Percentiles rank a stretch among this genome's conserved stretches.
phyloP scores from a whole-genome alignment of 2,888 invertebrate species.

The Malthinus seriepunctatus region DNA sequence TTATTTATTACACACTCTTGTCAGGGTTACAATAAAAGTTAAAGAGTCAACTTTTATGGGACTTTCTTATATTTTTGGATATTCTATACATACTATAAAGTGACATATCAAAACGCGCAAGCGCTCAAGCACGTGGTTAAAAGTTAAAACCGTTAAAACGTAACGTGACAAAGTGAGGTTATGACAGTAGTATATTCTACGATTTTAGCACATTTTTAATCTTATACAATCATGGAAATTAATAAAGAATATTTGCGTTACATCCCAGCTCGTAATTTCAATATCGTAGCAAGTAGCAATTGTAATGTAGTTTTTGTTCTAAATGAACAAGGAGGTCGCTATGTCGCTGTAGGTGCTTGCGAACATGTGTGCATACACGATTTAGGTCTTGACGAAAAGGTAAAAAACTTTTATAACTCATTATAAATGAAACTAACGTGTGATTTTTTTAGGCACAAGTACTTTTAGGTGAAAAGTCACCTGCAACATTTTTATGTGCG shows the following conservation, averaged over 20 bases:
- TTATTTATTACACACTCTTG: too few relatives aligned
- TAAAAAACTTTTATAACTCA: constrained; percentile 44
- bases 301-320: constrained; percentile 80
- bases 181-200: too few relatives aligned
- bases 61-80: too few relatives aligned
- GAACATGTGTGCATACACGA: constrained; percentile 96
- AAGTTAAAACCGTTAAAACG: too few relatives aligned
- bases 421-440: background rate
- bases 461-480: constrained; percentile 77
- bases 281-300: constrained; percentile 79
- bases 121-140: too few relatives aligned
- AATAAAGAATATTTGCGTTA: constrained; percentile 95
- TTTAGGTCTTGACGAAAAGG: constrained; percentile 81
- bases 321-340: constrained; percentile 78
- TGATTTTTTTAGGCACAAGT: constrained; percentile 68
- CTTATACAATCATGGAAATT: constrained; percentile 71
- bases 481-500: constrained; percentile 75
- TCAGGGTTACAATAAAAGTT: too few relatives aligned
- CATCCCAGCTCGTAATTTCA: constrained; percentile 80
- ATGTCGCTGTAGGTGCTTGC: constrained; percentile 88
- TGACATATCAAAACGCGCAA: too few relatives aligned
- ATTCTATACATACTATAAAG: too few relatives aligned
- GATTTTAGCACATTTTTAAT: too few relatives aligned
- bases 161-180: too few relatives aligned
- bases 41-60: too few relatives aligned